Percentiles rank a stretch among this genome's conserved stretches.
phyloP scores from a whole-genome alignment of 2,797 vertebrate species.

The Xiphophorus birchmanni region DNA sequence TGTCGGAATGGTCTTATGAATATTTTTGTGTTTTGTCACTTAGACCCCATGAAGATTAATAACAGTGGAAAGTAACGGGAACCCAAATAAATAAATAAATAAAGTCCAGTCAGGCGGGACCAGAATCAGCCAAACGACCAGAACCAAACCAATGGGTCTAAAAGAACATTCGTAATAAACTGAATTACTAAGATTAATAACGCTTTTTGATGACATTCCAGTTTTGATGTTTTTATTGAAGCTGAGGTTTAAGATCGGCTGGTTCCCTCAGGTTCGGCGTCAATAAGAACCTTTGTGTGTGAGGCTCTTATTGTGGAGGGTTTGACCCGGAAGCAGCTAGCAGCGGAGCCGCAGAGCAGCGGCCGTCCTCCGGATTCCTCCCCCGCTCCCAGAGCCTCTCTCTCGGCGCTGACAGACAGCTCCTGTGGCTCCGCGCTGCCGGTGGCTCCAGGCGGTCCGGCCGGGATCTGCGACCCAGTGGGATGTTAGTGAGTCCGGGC shows the following conservation, averaged over 20 bases:
- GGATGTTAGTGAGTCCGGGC: conserved; percentile 48
- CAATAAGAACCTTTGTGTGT: background rate
- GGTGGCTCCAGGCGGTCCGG: background rate
- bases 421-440: conserved; percentile 8
- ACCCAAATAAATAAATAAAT: too few species aligned
- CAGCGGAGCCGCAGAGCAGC: conserved; percentile 27
- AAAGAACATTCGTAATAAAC: background rate
- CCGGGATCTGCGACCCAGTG: conserved; percentile 8
- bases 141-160: background rate
- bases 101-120: too few species aligned
- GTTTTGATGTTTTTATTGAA: background rate
- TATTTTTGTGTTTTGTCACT: too few species aligned
- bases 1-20: too few species aligned
- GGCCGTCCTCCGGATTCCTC: conserved; percentile 24
- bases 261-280: background rate
- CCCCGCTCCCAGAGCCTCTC: conserved; percentile 31
- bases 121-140: too few species aligned
- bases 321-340: conserved; percentile 68
- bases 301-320: conserved; percentile 44
- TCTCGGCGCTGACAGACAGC: conserved; percentile 18
- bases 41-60: too few species aligned
- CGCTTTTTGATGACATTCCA: background rate
- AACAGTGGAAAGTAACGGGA: too few species aligned
- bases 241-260: background rate
- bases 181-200: background rate